Percentiles rank a stretch among this genome's conserved stretches.
These are phyloP conservation scores for Nesometra sesokonis DNA, from an alignment of 35 echinoderm and acorn worm species.

Conservation along the genomic window DNA sequence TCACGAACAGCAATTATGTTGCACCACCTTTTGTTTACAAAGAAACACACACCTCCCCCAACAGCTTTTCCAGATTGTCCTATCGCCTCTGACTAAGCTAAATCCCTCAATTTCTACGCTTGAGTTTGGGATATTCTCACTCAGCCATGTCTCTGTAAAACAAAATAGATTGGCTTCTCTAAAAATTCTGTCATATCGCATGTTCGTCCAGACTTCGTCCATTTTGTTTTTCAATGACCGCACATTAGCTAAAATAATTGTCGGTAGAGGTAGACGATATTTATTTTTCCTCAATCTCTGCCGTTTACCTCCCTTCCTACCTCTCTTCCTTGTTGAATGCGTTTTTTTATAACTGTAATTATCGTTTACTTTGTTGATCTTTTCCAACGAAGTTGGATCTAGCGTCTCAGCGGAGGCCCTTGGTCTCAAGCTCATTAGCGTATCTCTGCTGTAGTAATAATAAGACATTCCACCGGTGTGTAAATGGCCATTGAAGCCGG, in stretches of 20 bases:
- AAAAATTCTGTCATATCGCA: not conserved
- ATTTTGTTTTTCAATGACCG: not conserved
- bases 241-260: not conserved
- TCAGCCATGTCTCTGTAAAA: slow-evolving; percentile 28
- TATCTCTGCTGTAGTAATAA: no score
- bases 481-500: no score
- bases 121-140: not conserved
- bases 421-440: no score
- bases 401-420: no score
- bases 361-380: no score
- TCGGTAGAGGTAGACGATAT: not conserved
- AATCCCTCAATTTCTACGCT: not conserved
- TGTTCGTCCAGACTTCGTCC: no score
- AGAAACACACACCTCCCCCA: slow-evolving; percentile 5
- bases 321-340: slow-evolving; percentile 2
- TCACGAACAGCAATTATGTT: slow-evolving; percentile 2
- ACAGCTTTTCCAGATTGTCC: slow-evolving; percentile 4
- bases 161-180: not conserved
- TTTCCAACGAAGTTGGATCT: no score
- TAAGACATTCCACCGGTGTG: no score
- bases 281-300: slow-evolving; percentile 3
- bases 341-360: no score
- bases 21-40: slow-evolving; percentile 19
- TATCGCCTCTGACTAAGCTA: not conserved
- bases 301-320: slow-evolving; percentile 12